A percentile compares a stretch with the other conserved stretches of the same genome.
Evolutionary conservation across 2,888 invertebrate genomes (phyloP).

Genomic region (Gortyna flavago): DNA sequence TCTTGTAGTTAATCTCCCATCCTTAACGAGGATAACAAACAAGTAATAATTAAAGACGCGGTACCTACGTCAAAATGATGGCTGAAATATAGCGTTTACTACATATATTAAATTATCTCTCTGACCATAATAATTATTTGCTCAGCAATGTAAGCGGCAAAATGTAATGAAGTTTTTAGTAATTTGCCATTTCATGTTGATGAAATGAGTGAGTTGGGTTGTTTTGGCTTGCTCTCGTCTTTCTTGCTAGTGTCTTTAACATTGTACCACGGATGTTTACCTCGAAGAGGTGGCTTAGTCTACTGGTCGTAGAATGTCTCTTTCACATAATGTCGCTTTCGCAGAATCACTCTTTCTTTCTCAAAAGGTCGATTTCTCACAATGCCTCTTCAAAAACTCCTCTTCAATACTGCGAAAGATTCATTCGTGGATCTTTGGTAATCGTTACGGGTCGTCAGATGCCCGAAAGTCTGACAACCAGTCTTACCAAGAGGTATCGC

Average conservation of each 20-base stretch:
- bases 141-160: slow-evolving; percentile 11
- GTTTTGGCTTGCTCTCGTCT: background rate
- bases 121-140: slow-evolving; percentile 53
- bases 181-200: slow-evolving; percentile 39
- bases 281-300: no score
- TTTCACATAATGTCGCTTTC: no score
- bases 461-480: no score
- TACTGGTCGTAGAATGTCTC: no score
- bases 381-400: no score
- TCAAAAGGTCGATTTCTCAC: no score
- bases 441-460: no score
- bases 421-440: no score
- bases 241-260: background rate
- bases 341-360: no score
- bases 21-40: slow-evolving; percentile 26
- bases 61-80: slow-evolving; percentile 62
- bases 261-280: background rate
- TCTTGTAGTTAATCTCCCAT: background rate
- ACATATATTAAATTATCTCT: slow-evolving; percentile 56
- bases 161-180: slow-evolving; percentile 54
- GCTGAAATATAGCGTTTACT: slow-evolving; percentile 48
- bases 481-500: no score
- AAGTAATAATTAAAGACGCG: slow-evolving; percentile 59
- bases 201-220: slow-evolving; percentile 26
- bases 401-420: no score